These are phyloP conservation scores for Leptopterna dolabrata DNA, from an alignment of 2,888 invertebrate genomes.

Conservation along the genomic window DNA sequence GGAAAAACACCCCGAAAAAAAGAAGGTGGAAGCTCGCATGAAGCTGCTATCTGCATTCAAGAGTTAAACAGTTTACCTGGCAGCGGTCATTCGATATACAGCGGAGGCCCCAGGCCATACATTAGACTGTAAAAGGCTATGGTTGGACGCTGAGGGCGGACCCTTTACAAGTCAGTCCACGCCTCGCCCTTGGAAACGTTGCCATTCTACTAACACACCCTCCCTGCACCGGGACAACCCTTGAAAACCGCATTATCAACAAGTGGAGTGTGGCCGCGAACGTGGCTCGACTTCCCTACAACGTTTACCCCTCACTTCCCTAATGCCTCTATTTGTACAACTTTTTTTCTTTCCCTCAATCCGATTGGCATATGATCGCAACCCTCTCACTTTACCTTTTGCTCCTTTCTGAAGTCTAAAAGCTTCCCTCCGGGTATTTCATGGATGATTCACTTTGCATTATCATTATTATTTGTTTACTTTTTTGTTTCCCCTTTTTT, in stretches of 20 bases:
- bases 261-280: constrained; percentile 27
- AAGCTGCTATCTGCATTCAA: constrained; percentile 23
- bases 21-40: neutral
- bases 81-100: constrained; percentile 40
- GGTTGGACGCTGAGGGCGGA: neutral
- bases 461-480: neutral
- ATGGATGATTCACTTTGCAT: neutral
- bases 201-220: neutral
- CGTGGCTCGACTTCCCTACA: constrained; percentile 33
- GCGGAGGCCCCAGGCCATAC: neutral
- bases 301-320: constrained; percentile 11
- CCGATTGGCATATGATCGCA: constrained; percentile 45
- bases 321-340: constrained; percentile 47
- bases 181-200: neutral
- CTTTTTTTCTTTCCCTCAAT: constrained; percentile 26
- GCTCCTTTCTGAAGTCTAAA: neutral
- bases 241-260: constrained; percentile 44
- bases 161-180: constrained; percentile 17
- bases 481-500: neutral
- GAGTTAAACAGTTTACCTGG: constrained; percentile 18
- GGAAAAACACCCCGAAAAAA: neutral
- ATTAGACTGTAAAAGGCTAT: neutral
- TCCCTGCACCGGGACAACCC: neutral
- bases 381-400: constrained; percentile 19
- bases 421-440: neutral